Percentiles rank a stretch among this genome's conserved stretches.
These are phyloP conservation scores for Troides helena DNA, from an alignment of 2,888 invertebrate genomes.

Conservation along the genomic window DNA sequence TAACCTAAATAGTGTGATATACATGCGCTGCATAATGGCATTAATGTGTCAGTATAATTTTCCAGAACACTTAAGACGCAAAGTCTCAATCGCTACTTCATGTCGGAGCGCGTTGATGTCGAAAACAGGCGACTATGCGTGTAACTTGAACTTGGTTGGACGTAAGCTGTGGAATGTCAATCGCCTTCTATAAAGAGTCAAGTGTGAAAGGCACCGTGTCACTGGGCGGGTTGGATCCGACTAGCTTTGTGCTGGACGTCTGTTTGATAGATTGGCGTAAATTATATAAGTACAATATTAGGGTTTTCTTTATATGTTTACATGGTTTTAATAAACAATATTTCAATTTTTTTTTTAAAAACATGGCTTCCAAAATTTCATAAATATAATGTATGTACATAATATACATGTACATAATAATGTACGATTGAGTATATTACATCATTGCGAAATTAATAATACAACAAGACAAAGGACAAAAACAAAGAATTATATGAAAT, in stretches of 20 bases:
- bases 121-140: conserved; percentile 30
- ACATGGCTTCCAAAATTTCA: no score
- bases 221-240: conserved; percentile 17
- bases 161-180: conserved; percentile 58
- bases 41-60: conserved; percentile 21
- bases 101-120: conserved; percentile 27
- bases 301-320: conserved; percentile 1
- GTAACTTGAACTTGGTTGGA: conserved; percentile 49
- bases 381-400: neutral
- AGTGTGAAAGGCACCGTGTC: conserved; percentile 53
- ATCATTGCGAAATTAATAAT: no score
- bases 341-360: neutral
- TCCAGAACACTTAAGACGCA: conserved; percentile 21
- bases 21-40: conserved; percentile 11
- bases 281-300: conserved; percentile 2
- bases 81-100: conserved; percentile 26
- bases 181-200: conserved; percentile 57
- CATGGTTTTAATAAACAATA: neutral
- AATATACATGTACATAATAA: no score
- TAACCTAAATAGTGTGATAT: conserved; percentile 19
- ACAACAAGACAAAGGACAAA: no score
- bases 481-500: no score
- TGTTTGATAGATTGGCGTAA: conserved; percentile 15
- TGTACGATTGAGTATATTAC: no score
- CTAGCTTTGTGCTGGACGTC: conserved; percentile 15